These are phyloP conservation scores for Kryphioiulus occultus DNA, from an alignment of 2,888 invertebrate species.

Conservation along the genomic window DNA sequence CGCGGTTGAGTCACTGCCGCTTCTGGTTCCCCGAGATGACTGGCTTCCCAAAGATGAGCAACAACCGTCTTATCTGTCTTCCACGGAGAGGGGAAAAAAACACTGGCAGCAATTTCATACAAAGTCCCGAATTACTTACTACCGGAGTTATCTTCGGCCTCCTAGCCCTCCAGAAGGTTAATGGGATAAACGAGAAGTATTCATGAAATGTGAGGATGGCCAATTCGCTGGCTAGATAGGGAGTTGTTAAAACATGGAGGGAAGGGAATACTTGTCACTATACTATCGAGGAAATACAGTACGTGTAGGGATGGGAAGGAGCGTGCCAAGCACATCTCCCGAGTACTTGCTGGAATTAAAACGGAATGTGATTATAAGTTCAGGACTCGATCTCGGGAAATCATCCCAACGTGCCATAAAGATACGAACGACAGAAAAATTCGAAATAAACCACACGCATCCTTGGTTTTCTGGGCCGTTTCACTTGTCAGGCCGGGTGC, in stretches of 20 bases:
- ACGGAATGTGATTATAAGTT: background rate
- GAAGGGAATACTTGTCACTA: no score
- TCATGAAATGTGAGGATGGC: background rate
- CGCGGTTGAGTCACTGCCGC: background rate
- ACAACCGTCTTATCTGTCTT: background rate
- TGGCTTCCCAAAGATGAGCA: no score
- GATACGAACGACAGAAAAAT: background rate
- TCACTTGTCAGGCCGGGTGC: background rate
- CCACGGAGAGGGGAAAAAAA: background rate
- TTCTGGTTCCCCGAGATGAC: background rate
- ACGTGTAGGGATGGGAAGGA: no score
- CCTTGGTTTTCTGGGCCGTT: background rate
- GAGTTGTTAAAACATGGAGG: background rate
- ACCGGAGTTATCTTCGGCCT: background rate
- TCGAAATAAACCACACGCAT: background rate
- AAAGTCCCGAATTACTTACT: background rate
- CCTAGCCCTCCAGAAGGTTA: background rate
- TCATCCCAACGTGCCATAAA: background rate
- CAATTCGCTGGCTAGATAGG: background rate
- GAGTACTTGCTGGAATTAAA: background rate
- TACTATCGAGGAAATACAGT: no score
- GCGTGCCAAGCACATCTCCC: no score
- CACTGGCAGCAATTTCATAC: background rate
- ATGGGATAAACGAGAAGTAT: slow-evolving; percentile 1
- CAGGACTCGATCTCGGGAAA: background rate